A percentile compares a stretch with the other conserved stretches of the same genome.
Conservation (phyloP, 2,888 invertebrate genomes). For the Nemotelus pantherinus region DNA sequence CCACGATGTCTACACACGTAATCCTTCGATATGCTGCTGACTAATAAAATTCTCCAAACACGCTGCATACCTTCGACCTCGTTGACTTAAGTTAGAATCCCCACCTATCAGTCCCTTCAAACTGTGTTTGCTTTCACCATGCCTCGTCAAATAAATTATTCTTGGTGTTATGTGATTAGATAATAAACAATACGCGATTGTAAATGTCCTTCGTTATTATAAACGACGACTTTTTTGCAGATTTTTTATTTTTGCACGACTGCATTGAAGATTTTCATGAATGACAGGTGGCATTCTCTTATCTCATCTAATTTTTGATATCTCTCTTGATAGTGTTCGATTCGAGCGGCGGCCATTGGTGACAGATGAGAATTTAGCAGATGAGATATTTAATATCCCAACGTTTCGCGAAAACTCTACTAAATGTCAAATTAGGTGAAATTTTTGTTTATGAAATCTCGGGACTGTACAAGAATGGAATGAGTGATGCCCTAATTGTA, state of each 20-base stretch:
- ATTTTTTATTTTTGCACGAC: too few relatives aligned
- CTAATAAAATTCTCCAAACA: slow-evolving; percentile 84
- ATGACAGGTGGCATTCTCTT: slow-evolving; percentile 84
- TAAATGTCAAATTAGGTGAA: too few relatives aligned
- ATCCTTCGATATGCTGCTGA: slow-evolving; percentile 82
- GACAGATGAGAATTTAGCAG: too few relatives aligned
- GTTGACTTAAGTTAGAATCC: slow-evolving; percentile 84
- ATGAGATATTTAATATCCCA: too few relatives aligned
- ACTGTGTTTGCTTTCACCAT: slow-evolving; percentile 97
- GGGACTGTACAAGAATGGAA: too few relatives aligned
- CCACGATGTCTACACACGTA: slow-evolving; percentile 98
- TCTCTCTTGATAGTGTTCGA: slow-evolving; percentile 93
- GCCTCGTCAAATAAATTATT: slow-evolving; percentile 97
- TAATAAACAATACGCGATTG: slow-evolving; percentile 98
- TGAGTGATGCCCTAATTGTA: too few relatives aligned
- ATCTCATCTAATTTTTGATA: slow-evolving; percentile 93
- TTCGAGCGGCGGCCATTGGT: slow-evolving; percentile 66
- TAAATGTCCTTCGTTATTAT: slow-evolving; percentile 96
- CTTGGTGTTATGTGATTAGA: slow-evolving; percentile 95
- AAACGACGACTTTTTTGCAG: slow-evolving; percentile 90
- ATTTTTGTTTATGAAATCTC: too few relatives aligned
- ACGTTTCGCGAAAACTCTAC: too few relatives aligned
- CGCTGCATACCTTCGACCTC: slow-evolving; percentile 83
- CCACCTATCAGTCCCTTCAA: slow-evolving; percentile 94
- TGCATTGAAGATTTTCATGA: slow-evolving; percentile 96